Conservation (phyloP, 2,888 invertebrate species). For the Apotomis capreana region DNA sequence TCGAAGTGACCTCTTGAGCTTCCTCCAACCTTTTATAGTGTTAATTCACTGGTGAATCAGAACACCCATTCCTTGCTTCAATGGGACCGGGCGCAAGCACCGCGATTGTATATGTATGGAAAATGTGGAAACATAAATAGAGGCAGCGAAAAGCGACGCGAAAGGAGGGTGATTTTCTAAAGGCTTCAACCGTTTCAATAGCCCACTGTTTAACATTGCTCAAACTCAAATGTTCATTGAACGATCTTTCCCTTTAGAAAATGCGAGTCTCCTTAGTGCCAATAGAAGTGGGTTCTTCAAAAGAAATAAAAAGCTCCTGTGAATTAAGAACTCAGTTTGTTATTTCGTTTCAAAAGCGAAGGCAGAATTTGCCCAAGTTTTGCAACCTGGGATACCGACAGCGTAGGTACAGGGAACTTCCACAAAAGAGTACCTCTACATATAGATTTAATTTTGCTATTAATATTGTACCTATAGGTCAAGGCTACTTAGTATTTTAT, state of each 20-base stretch:
- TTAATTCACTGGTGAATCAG: constrained; percentile 76
- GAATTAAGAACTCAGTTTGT: constrained; percentile 31
- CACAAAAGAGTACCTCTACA: too few relatives aligned
- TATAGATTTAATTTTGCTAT: too few relatives aligned
- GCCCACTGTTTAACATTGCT: constrained; percentile 78
- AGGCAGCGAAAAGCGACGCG: constrained; percentile 71
- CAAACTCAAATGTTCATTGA: constrained; percentile 58
- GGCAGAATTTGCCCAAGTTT: neutral
- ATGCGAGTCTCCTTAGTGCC: constrained; percentile 38
- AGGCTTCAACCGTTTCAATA: constrained; percentile 76
- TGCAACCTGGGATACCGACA: neutral
- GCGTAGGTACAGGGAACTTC: neutral
- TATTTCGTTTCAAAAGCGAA: constrained; percentile 19
- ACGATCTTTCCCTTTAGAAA: constrained; percentile 73
- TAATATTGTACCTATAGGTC: too few relatives aligned
- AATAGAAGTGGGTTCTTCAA: constrained; percentile 38
- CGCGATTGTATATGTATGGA: constrained; percentile 74
- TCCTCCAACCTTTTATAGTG: constrained; percentile 61
- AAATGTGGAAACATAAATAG: constrained; percentile 79
- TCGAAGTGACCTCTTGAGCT: constrained; percentile 49
- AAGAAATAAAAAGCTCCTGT: constrained; percentile 29
- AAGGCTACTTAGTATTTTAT: too few relatives aligned
- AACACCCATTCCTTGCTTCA: constrained; percentile 63
- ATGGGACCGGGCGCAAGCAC: constrained; percentile 64
- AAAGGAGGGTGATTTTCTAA: constrained; percentile 80